Evolutionary conservation across 1,140 invertebrate genomes (phyloP).

Genomic region (Megathymus violae): DNA sequence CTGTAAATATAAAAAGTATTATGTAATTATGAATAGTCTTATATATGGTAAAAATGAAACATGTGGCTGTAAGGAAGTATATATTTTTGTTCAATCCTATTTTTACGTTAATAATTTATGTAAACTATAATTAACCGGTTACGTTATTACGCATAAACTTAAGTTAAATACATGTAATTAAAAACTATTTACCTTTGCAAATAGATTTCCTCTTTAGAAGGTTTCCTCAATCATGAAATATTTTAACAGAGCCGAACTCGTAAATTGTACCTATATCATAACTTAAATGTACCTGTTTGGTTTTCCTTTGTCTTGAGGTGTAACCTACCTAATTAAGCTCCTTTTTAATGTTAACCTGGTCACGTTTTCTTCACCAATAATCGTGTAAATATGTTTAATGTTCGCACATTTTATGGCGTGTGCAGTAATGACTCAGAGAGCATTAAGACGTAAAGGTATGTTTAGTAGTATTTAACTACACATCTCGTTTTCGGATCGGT

Average conservation of each 20-base stretch:
- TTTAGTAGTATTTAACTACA: constrained; percentile 33
- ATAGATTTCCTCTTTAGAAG: background rate
- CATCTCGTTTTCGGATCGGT: constrained; percentile 27
- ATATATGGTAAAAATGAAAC: too few species aligned
- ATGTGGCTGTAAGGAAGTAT: too few species aligned
- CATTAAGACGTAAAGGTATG: constrained; percentile 36
- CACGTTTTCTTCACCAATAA: constrained; percentile 31
- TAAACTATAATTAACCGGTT: too few species aligned
- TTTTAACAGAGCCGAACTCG: background rate
- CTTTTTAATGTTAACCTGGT: constrained; percentile 30
- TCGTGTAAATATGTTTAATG: constrained; percentile 34
- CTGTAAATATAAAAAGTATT: too few species aligned
- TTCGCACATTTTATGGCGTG: constrained; percentile 30
- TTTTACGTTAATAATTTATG: too few species aligned
- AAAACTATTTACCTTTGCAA: background rate
- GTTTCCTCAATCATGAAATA: background rate
- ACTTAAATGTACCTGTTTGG: constrained; percentile 27
- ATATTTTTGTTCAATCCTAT: too few species aligned
- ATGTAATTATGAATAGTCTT: too few species aligned
- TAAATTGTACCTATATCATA: constrained; percentile 21
- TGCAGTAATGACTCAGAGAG: constrained; percentile 24
- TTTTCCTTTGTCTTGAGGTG: constrained; percentile 31
- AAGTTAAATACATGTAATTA: background rate
- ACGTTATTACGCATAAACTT: too few species aligned
- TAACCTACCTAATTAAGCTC: constrained; percentile 30